Percentiles rank a stretch among this genome's conserved stretches.
Evolutionary conservation across 2,888 invertebrate genomes (phyloP).

Genomic region (Horisme vitalbata): DNA sequence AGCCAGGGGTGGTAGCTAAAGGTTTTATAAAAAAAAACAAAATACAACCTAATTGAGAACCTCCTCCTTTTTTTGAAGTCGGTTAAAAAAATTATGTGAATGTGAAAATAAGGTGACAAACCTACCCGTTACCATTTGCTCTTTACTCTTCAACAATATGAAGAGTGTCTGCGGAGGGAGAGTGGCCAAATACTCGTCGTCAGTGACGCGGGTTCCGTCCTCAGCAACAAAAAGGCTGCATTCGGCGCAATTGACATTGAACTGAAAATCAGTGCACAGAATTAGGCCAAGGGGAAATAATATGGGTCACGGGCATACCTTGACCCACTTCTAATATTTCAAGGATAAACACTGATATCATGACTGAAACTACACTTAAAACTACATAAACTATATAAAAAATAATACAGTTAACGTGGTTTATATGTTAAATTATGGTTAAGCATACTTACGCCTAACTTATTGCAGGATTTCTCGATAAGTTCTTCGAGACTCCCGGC

Average conservation of each 20-base stretch:
- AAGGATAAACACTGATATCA: constrained; percentile 43
- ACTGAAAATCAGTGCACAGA: constrained; percentile 57
- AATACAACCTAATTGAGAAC: too few relatives aligned
- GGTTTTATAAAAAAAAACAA: too few relatives aligned
- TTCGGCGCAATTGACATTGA: constrained; percentile 73
- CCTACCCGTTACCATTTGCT: constrained; percentile 83
- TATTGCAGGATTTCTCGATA: constrained; percentile 86
- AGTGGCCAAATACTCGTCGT: constrained; percentile 89
- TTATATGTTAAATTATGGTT: too few relatives aligned
- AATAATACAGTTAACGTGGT: constrained; percentile 23
- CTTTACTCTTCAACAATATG: constrained; percentile 78
- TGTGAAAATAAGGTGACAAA: too few relatives aligned
- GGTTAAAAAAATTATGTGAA: too few relatives aligned
- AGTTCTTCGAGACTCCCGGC: constrained; percentile 86
- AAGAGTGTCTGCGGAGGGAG: constrained; percentile 89
- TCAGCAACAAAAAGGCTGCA: constrained; percentile 82
- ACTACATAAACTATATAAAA: constrained; percentile 6
- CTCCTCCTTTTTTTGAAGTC: too few relatives aligned
- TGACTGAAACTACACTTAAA: constrained; percentile 39
- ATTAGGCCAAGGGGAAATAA: constrained; percentile 59
- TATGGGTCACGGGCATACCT: constrained; percentile 65
- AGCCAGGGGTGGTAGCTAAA: too few relatives aligned
- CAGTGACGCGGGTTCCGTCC: constrained; percentile 88
- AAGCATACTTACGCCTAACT: constrained; percentile 82
- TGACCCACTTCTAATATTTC: constrained; percentile 48